Base-by-base conservation (phyloP, 2,113 vertebrate species). In the Podilymbus podiceps region DNA sequence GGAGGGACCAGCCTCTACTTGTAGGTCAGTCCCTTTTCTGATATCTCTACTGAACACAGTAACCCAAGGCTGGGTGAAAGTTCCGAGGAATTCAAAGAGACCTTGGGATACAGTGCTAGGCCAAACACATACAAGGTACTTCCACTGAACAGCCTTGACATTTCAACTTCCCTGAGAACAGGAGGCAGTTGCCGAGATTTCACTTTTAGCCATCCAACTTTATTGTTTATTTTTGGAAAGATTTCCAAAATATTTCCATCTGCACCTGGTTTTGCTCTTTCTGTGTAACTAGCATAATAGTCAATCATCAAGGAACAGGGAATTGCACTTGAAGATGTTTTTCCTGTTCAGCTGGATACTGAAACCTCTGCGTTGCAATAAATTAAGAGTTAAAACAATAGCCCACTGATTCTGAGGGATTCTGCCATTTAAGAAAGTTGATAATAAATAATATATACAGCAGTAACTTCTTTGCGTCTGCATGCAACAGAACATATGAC, bases 71-170 rank as follows among this genome's bases (percentile, higher is more conserved):
- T 60, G 59, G 73, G 20, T 7, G 15, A 88, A n/a, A 4, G 3
- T 6, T 80, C 79, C n/a, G 46, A 66, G 67, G 53, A 79, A 92
- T 77, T 64, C 30, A 78, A 44, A 93, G 76, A 90, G 78, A 80
- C 87, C 84, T 75, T 96, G 93, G 72, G 50, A 86, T 76, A 79
- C 10, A 91, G 58, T 5, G 52, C 44, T 74, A 82, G 64, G 75
- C 38, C 77, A 92, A 96, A 83, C 55, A 80, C 13, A 18, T 9
- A 66, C 55, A 96, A 77, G 31, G 33, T 68, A 63, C 55, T 88
- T 95, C 58, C 68, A 75, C 3, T n/a, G 59, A 83, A 56, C n/a
- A 78, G 85, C 94, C 95, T 46, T 95, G 95, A 91, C 92, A 79
- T 89, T 95, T 88, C 69, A 68, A 19, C 66, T 55, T 56, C 67